These are phyloP conservation scores for Danionella cerebrum DNA, from an alignment of 2,113 vertebrate species.

Conservation along the genomic window DNA sequence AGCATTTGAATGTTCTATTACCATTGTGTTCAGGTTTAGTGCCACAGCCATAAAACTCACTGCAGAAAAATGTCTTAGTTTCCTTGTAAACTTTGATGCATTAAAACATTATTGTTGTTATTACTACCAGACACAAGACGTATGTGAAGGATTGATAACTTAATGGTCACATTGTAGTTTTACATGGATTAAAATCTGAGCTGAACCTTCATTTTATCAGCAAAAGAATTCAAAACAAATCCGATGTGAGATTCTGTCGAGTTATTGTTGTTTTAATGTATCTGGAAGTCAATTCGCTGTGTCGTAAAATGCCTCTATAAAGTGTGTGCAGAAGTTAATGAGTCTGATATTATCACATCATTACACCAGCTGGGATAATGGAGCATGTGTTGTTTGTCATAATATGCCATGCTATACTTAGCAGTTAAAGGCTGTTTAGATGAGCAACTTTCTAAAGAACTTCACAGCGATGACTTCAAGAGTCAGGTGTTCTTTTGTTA, in stretches of 20 bases:
- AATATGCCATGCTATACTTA: conserved; percentile 90
- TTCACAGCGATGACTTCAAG: neutral
- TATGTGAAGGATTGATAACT: no score
- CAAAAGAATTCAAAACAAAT: conserved; percentile 74
- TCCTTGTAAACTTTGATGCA: no score
- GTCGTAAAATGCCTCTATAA: conserved; percentile 93
- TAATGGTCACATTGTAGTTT: conserved; percentile 22
- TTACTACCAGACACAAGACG: no score
- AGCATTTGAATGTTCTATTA: no score
- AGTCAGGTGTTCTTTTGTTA: neutral
- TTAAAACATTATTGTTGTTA: no score
- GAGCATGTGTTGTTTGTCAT: conserved; percentile 99
- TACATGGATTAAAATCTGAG: conserved; percentile 44
- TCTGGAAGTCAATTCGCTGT: conserved; percentile 97
- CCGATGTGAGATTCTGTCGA: conserved; percentile 74
- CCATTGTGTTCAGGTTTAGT: no score
- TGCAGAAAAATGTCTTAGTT: no score
- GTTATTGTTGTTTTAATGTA: conserved; percentile 98
- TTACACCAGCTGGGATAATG: conserved; percentile 95
- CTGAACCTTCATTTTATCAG: conserved; percentile 39
- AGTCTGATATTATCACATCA: conserved; percentile 96
- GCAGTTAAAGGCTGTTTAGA: conserved; percentile 89
- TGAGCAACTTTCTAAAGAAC: conserved; percentile 68
- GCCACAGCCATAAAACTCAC: no score
- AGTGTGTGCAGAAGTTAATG: conserved; percentile 97